Evolutionary conservation across 2,888 invertebrate genomes (phyloP), one percentile per base, ranked within the genome.

Genomic region (Ceraclea dissimilis): DNA sequence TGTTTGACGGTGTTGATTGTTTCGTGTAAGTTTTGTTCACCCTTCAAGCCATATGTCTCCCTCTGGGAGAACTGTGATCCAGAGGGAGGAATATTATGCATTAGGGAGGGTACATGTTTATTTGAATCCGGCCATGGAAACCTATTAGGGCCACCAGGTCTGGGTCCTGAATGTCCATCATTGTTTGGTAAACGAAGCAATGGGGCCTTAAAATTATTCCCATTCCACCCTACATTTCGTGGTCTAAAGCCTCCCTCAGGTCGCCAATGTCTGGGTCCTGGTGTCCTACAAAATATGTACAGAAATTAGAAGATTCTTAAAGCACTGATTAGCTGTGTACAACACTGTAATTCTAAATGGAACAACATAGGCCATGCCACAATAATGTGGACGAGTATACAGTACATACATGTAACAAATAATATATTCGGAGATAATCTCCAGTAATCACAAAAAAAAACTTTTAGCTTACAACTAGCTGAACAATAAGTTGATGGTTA

Each of bases 1-100:
- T 51, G 48, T 51, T 62, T 62, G 2, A 62, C 60, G 1, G 58
- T 56, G 48, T 62, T 56, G 13, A 62, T 62, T 1, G 60, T 58
- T 20, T 60, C 62, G 31, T 52, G 19, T 16, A 62, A 49, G 22
- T 54, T 53, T 34, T 51, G 49, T 18, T 58, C 58, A 18, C 31
- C 39, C 2, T 34, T 51, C 18, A 49, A 51, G 11, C 52, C 58
- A 16, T 26, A 43, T 2, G 54, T 33, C 18, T 57, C 46, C 13
- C n/a, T 39, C 5, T 13, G 39, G 2, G 39, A 2, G 13, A 39
- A 39, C 39, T 39, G 39, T 39, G 39, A 26, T 1, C 20, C 13
- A 17, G 46, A 16, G 4, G 47, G 5, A 20, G 47, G 8, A n/a
- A n/a, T n/a, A 19, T 18, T 26, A 2, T 21, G 49, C 16, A 17